Percentiles rank a stretch among this genome's conserved stretches.
phyloP scores from a whole-genome alignment of 2,888 invertebrate species.

The Xylocampa areola region DNA sequence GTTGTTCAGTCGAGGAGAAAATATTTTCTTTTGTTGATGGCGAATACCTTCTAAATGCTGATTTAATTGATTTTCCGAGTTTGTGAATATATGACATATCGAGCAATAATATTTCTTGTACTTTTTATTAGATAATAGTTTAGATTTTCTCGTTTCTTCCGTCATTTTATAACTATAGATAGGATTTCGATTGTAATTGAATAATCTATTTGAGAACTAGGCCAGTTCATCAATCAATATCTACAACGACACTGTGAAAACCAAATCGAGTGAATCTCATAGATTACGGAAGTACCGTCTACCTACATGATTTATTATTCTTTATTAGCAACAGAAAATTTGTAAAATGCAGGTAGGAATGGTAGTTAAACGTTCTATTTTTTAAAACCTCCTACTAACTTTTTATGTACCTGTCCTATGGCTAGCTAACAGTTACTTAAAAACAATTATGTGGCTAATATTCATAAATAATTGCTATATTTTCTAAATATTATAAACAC shows the following conservation, averaged over 20 bases:
- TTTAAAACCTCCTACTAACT: no score
- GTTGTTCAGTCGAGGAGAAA: constrained; percentile 62
- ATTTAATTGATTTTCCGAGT: constrained; percentile 82
- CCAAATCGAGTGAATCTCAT: constrained; percentile 5
- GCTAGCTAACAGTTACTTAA: no score
- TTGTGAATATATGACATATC: constrained; percentile 78
- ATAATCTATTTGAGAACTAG: constrained; percentile 30
- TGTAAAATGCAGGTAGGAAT: constrained; percentile 9
- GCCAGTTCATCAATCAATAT: constrained; percentile 21
- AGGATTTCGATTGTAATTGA: constrained; percentile 17
- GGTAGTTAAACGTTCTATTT: not conserved
- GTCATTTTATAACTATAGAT: constrained; percentile 35
- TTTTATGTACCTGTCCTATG: no score
- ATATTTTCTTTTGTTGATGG: constrained; percentile 77
- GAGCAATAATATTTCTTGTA: constrained; percentile 76
- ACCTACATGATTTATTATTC: no score
- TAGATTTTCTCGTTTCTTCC: constrained; percentile 59
- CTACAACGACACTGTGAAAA: constrained; percentile 5
- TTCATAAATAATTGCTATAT: no score
- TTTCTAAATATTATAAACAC: no score
- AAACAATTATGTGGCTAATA: no score
- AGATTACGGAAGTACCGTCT: constrained; percentile 13
- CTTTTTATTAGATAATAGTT: constrained; percentile 60
- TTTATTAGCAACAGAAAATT: constrained; percentile 11
- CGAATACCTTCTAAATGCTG: constrained; percentile 83